Base-by-base conservation (phyloP, 2,797 vertebrate species). In the Tapirus indicus region DNA sequence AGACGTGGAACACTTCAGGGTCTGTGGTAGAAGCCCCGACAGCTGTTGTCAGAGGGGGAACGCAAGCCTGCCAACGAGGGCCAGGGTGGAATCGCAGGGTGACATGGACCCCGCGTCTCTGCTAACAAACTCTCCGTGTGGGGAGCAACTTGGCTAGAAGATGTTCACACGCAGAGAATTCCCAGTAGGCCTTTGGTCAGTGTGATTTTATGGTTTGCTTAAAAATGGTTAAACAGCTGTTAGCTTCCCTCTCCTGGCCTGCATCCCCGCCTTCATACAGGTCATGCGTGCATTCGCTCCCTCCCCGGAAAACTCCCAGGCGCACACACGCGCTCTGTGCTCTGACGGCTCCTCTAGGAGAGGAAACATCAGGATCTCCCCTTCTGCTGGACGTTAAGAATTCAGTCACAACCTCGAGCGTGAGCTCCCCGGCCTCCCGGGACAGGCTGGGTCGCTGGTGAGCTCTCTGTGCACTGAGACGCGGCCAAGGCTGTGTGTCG, bases 131-230 rank as follows among this genome's bases (percentile, higher is more conserved):
- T 95, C 77, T 97, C 88, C 52, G 0, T 95, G 98, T 97, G 98
- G 98, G 98, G 98, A 98, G 98, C 93, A 96, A 56, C 75, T 97
- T 98, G 95, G 80, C 98, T 97, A 95, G 97, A 97, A 91, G 1
- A 80, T 68, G 91, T 97, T 98, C 98, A 98, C 98, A 98, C 49
- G 56, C 68, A 92, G 93, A 98, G 88, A 97, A 96, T n/a, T 92
- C 94, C 98, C 97, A 94, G 75, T 72, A 97, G 97, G 87, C 80
- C 97, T 96, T 95, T 91, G 95, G 98, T 98, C 97, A 98, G 96
- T 88, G 75, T 71, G 89, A 97, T 97, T 98, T 98, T 98, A 97
- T 74, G 98, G 96, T 96, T 98, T 98, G 91, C 96, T 98, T 98
- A 88, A 94, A 97, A 98, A 98, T 6, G 78, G 92, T 97, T 92